Conservation (phyloP, 2,797 vertebrate genomes). For the Hemitrygon akajei region DNA sequence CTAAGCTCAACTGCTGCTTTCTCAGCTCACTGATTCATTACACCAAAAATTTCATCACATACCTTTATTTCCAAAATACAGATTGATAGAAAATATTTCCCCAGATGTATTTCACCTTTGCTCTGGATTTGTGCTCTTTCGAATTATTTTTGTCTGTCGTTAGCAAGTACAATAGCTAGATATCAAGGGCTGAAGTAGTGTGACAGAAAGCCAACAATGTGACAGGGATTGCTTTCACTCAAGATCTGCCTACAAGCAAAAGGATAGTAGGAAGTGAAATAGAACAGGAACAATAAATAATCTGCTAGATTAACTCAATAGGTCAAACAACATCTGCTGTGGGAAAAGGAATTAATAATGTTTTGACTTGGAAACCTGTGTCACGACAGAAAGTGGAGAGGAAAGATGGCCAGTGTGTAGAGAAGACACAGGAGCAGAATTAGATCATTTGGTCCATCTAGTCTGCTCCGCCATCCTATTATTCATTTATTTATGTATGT, state of each 20-base stretch:
- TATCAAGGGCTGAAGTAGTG: neutral
- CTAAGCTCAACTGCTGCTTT: neutral
- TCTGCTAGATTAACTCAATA: too few relatives aligned
- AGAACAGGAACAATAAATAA: neutral
- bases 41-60: neutral
- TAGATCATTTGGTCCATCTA: too few relatives aligned
- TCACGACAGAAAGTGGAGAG: too few relatives aligned
- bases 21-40: neutral
- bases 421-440: too few relatives aligned
- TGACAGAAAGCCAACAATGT: neutral
- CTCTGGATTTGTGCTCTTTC: neutral
- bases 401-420: too few relatives aligned
- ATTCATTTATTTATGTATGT: too few relatives aligned
- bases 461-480: too few relatives aligned
- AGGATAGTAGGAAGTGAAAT: too few relatives aligned
- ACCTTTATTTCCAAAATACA: neutral
- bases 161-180: neutral
- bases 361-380: too few relatives aligned
- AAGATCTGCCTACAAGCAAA: neutral
- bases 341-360: too few relatives aligned
- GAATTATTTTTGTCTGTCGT: neutral
- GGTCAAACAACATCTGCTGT: too few relatives aligned
- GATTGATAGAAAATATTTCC: neutral
- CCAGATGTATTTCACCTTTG: neutral
- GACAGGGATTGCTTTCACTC: neutral